Evolutionary conservation across 2,888 invertebrate species (phyloP).

Genomic region (Hyalella azteca): DNA sequence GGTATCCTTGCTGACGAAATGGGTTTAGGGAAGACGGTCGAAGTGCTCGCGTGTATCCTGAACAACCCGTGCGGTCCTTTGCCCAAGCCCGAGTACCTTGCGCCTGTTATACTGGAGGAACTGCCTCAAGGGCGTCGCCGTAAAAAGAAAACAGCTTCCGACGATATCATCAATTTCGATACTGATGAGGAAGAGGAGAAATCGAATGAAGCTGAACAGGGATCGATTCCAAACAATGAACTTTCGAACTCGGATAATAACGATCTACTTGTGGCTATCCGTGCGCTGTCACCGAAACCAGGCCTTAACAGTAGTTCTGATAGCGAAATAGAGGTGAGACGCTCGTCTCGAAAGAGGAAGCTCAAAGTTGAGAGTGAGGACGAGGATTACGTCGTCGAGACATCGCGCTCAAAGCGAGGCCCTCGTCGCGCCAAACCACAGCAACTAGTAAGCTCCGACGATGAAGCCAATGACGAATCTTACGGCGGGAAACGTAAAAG

Average conservation of each 20-base stretch:
- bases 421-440: no score
- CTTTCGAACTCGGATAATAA: no score
- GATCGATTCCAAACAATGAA: neutral
- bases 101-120: conserved; percentile 41
- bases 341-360: neutral
- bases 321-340: neutral
- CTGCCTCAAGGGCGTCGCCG: neutral
- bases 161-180: conserved; percentile 41
- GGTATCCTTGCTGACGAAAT: conserved; percentile 82
- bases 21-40: conserved; percentile 82
- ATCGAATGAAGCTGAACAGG: neutral
- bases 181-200: conserved; percentile 28
- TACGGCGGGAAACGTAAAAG: neutral
- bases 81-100: conserved; percentile 42
- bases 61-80: conserved; percentile 64
- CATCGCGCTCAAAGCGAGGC: no score
- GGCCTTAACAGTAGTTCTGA: neutral
- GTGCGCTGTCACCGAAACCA: no score
- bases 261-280: no score
- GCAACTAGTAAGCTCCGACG: neutral
- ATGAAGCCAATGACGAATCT: neutral
- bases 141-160: conserved; percentile 11
- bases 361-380: conserved; percentile 7
- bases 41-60: conserved; percentile 73
- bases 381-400: neutral